Base-by-base conservation (phyloP, 2,797 vertebrate genomes). In the Anabas testudineus region DNA sequence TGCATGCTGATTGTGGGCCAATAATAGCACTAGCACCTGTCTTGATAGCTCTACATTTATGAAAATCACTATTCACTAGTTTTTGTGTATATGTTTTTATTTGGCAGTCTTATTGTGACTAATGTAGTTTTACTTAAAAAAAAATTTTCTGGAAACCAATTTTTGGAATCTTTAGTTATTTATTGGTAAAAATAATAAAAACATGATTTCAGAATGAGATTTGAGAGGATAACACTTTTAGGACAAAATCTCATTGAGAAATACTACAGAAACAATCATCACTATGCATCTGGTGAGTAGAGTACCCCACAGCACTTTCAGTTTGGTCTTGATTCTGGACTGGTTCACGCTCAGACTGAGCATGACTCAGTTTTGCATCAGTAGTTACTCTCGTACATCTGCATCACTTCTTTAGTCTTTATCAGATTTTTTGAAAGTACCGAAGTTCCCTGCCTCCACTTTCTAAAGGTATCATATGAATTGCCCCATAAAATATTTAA, bases 1-100 rank as follows among this genome's bases (percentile, higher is more conserved):
- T 87, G 86, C 87, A 88, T 90, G 87, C 89, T 90, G 83, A 89
- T 90, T 85, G 68, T 81, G 79, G 78, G 88, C 91, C 89, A 91
- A 90, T 93, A 89, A 92, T 93, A 93, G 89, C 80, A 83, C 45
- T 26, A 86, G 84, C 86, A 92, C 87, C 92, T 92, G 82, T 87
- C 88, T 89, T 80, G 85, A 90, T 87, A 84, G 80, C 76, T 88
- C 82, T 84, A 79, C 82, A 81, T 89, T 91, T 91, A 84, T 92
- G 76, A 88, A 89, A 92, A 86, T 86, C 79, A 71, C 70, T 61
- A 64, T 78, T 81, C 79, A 63, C 56, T 67, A 76, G 65, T 71
- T 78, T 85, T 65, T 34, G 47, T 53, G 30, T 70, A 32, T 67
- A 34, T 64, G 60, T 67, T 81, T 78, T 80, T 60, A 28, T 81